Evolutionary conservation across 2,797 vertebrate species (phyloP), one percentile per base, ranked within the genome.

Genomic region (Odontamblyopus rebecca): DNA sequence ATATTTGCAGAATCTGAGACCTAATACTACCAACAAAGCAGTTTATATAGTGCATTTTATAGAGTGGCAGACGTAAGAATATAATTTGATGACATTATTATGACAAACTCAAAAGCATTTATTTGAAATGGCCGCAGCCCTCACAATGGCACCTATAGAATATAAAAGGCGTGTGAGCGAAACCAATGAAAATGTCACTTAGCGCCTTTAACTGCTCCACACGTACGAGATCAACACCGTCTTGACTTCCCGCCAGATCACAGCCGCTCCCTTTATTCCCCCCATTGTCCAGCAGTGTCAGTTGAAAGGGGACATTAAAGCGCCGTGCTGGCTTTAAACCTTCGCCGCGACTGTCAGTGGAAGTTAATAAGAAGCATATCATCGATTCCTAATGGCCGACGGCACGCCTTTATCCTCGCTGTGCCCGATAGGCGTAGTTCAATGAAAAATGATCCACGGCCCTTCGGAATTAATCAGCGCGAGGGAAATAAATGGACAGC

Each of bases 401-500:
- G 48, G n/a, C 67, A 15, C 35, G 26, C 32, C 61, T 68, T 61
- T 67, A 72, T 75, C 68, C 50, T 27, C 50, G 23, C 69, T 32
- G 50, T 70, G 63, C 70, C 44, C 74, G 74, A 77, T 72, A 68
- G 71, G 15, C 41, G 30, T n/a, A 12, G 56, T 60, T 60, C 67
- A 82, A 73, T 84, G 72, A 76, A 76, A 63, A 71, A 67, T 59
- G 63, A 73, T 77, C 67, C 70, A 4, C 78, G 74, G 76, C 72
- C 72, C 72, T 81, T 76, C 60, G 74, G 76, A 77, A 27, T 38
- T 54, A 62, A 70, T 80, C 78, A 48, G 78, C 73, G 68, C 32
- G 69, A 65, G 48, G 77, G 71, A 68, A 35, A 73, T 63, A 70
- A 74, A 71, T 53, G 48, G 60, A 72, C 65, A 72, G 67, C 67